phyloP scores from a whole-genome alignment of 64 coral and sea anemone species.

The Dendronephthya gigantea region DNA sequence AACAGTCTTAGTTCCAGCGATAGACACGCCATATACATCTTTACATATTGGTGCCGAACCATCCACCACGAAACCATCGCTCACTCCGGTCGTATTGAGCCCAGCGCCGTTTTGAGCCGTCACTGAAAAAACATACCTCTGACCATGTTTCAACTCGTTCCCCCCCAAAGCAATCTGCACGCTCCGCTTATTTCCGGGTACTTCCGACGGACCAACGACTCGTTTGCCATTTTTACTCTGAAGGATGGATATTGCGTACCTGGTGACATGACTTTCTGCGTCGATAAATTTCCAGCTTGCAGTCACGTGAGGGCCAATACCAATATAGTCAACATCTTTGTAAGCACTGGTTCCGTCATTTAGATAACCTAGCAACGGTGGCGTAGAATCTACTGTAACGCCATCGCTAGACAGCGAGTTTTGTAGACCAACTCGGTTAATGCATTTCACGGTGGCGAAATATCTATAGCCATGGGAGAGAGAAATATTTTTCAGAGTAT shows the following conservation, averaged over 20 bases:
- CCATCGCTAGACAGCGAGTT: slow-evolving; percentile 53
- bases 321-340: background rate
- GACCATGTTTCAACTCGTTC: slow-evolving; percentile 24
- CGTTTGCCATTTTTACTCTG: background rate
- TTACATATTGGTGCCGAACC: slow-evolving; percentile 54
- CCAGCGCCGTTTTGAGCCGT: slow-evolving; percentile 66
- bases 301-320: background rate
- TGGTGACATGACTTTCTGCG: slow-evolving; percentile 47
- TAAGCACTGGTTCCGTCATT: slow-evolving; percentile 41
- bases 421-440: slow-evolving; percentile 65
- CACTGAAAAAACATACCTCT: slow-evolving; percentile 56
- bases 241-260: slow-evolving; percentile 37
- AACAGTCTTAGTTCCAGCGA: slow-evolving; percentile 7
- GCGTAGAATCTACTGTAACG: slow-evolving; percentile 48
- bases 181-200: slow-evolving; percentile 13
- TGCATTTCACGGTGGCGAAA: slow-evolving; percentile 75
- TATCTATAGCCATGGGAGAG: slow-evolving; percentile 62
- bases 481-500: background rate
- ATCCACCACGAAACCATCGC: slow-evolving; percentile 72
- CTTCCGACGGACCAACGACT: slow-evolving; percentile 36
- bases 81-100: slow-evolving; percentile 16
- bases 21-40: slow-evolving; percentile 49
- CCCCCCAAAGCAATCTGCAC: slow-evolving; percentile 13
- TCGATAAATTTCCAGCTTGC: slow-evolving; percentile 61
- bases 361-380: slow-evolving; percentile 39